Evolutionary conservation across 2,113 vertebrate species (phyloP), one percentile per base, ranked within the genome.

Genomic region (Calypte anna): DNA sequence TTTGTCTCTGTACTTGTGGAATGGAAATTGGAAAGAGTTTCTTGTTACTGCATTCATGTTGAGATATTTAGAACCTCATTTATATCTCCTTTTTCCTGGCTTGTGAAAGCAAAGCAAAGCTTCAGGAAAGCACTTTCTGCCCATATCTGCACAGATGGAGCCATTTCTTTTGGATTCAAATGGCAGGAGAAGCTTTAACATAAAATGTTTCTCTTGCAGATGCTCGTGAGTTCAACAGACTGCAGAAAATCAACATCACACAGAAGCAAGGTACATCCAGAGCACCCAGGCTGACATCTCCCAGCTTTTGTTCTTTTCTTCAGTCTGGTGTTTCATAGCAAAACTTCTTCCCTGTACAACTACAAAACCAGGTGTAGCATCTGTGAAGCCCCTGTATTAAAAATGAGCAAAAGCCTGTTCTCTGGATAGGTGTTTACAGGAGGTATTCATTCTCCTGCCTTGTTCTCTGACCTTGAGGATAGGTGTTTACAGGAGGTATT

Each of bases 211-310:
- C 33, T 73, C 20, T 94, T 15, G 19, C 94, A 98, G 98, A 98
- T 89, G 94, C 93, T 81, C 91, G 40, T 50, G 97, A 96, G 70
- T 98, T 98, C 54, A 97, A 97, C 0, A 97, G 97, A 33, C 93
- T 98, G 70, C 98, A 96, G 82, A 96, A 85, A 43, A 96, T 98
- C 87, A 97, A 96, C 12, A 67, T 97, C 74, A 96, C 90, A 30
- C 82, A 15, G 46, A 93, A 91, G n/a, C 98, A 97, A 96, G 96
- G 98, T 98, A 96, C 10, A 0, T 23, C 24, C 28, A 43, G 51
- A 86, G 55, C 53, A 38, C 28, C 12, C 14, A 12, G 33, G 23
- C 66, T 68, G 77, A 72, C 12, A 36, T 58, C 74, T 73, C 12
- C 62, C 74, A 69, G 43, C 48, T 74, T 88, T 64, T 46, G 46